Evolutionary conservation across 2,797 vertebrate genomes (phyloP), one percentile per base, ranked within the genome.

Genomic region (Peromyscus melanophrys): DNA sequence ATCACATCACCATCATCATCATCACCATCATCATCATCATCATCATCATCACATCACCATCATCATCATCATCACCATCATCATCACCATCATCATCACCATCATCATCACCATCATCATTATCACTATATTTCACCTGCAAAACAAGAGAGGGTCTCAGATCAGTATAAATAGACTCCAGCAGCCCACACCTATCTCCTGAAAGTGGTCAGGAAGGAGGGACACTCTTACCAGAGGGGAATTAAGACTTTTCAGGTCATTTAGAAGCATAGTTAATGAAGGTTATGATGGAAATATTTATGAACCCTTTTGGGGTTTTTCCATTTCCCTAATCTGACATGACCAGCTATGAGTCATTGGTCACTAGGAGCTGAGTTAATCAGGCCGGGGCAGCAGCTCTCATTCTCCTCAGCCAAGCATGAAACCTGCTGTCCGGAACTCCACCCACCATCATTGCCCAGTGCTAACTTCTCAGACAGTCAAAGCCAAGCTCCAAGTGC

Each of bases 271-370:
- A 31, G 65, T 37, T 67, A 65, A 49, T n/a, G 73, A 75, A 43
- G 83, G 63, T 59, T 59, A 14, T 5, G 11, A 90, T 73, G 87
- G 85, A 76, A 95, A 78, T 37, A 40, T 46, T 73, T 80, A 87
- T 75, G 49, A 46, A 71, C 43, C 13, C 61, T 65, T 52, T 71
- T 16, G 67, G 96, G 85, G 0, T 76, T 96, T 97, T 97, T 96
- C 97, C 96, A 90, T 11, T 96, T 92, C 76, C 94, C 59, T 46
- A 40, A 13, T 76, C 69, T 59, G 73, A 89, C 43, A 43, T 37
- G 27, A 25, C 12, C 0, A 0, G 31, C 76, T 31, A 0, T 83
- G 96, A 96, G 82, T 94, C 95, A 93, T 25, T 82, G 9, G 6
- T 71, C 90, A 37, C n/a, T 23, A 7, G 63, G 12, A 19, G n/a